A percentile compares a stretch with the other conserved stretches of the same genome.
These are phyloP conservation scores for Zelostemma sp. DNA, from an alignment of 1,140 invertebrate species.

Conservation along the genomic window DNA sequence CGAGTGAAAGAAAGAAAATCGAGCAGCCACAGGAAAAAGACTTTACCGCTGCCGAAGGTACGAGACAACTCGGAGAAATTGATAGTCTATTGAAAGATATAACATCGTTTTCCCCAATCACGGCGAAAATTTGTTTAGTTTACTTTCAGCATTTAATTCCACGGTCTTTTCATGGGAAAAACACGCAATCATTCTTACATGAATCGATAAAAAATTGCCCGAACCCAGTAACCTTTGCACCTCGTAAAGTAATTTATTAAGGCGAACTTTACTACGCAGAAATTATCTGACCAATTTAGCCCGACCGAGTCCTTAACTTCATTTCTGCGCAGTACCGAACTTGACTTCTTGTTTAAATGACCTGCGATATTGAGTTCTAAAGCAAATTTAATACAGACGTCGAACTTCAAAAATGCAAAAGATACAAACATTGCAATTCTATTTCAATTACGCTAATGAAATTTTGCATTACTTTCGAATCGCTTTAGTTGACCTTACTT, in stretches of 20 bases:
- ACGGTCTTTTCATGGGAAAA: too few species aligned
- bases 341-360: conserved; percentile 49
- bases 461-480: too few species aligned
- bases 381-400: conserved; percentile 48
- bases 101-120: too few species aligned
- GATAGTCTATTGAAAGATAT: too few species aligned
- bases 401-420: background rate
- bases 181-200: too few species aligned
- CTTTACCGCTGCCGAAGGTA: background rate
- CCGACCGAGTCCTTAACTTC: conserved; percentile 15
- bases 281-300: conserved; percentile 33
- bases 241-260: conserved; percentile 1
- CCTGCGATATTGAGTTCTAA: conserved; percentile 48
- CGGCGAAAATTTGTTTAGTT: too few species aligned
- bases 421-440: background rate
- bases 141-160: too few species aligned
- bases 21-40: background rate
- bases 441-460: background rate
- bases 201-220: too few species aligned
- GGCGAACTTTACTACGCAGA: conserved; percentile 11
- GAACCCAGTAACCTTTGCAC: background rate
- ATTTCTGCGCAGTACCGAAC: conserved; percentile 37
- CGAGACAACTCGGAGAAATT: too few species aligned
- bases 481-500: too few species aligned
- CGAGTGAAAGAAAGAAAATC: background rate